Conservation (phyloP, 2,888 invertebrate genomes). For the Kryphioiulus occultus region DNA sequence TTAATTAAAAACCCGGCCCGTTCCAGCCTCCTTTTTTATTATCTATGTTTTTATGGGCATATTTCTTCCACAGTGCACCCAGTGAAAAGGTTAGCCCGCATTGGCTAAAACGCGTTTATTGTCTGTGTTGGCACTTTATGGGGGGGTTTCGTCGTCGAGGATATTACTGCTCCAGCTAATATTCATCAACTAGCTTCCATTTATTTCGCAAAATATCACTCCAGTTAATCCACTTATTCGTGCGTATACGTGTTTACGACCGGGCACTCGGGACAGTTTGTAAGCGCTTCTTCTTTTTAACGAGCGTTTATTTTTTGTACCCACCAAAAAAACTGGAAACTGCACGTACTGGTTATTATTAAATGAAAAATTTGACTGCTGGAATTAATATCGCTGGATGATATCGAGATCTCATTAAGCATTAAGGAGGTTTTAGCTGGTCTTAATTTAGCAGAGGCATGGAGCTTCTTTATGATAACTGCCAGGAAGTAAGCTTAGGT, state of each 20-base stretch:
- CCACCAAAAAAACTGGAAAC: not conserved
- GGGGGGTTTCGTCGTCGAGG: not conserved
- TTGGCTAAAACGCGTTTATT: slow-evolving; percentile 1
- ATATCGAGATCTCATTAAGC: not conserved
- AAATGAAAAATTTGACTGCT: slow-evolving; percentile 13
- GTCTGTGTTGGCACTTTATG: not conserved
- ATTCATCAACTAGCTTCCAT: slow-evolving; percentile 25
- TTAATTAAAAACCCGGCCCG: slow-evolving; percentile 4
- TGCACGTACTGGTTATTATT: not conserved
- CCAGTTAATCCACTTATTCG: slow-evolving; percentile 31
- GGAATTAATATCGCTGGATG: not conserved
- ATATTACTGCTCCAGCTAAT: not conserved
- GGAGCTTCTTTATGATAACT: not conserved
- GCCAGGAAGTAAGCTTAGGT: not conserved
- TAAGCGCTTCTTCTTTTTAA: not conserved
- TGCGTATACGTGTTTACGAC: not conserved
- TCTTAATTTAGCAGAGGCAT: not conserved
- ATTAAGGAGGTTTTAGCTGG: not conserved
- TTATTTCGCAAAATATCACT: not conserved
- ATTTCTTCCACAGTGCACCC: not conserved
- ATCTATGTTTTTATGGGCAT: slow-evolving; percentile 12
- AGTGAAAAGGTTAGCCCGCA: not conserved
- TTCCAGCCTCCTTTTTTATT: not conserved
- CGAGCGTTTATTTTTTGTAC: not conserved
- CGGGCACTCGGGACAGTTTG: slow-evolving; percentile 35